These are phyloP conservation scores for Furnarius figulus DNA, from an alignment of 2,113 vertebrate species.

Conservation along the genomic window DNA sequence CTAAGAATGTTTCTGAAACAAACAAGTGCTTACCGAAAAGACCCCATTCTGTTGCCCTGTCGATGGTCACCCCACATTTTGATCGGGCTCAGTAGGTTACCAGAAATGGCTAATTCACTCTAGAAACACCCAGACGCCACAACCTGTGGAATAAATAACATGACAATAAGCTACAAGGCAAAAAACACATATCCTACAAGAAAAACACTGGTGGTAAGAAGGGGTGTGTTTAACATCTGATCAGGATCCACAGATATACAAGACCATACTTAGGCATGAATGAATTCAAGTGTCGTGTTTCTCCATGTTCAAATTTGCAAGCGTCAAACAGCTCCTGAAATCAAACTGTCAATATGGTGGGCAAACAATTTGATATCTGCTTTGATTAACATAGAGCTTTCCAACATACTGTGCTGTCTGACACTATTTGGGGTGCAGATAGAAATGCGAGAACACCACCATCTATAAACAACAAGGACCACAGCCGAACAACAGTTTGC, in stretches of 20 bases:
- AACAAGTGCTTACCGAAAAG: slow-evolving; percentile 85
- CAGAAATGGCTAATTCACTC: slow-evolving; percentile 39
- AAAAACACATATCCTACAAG: neutral
- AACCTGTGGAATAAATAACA: slow-evolving; percentile 61
- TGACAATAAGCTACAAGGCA: neutral
- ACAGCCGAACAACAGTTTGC: neutral
- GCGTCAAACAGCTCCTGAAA: neutral
- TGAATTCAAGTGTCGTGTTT: neutral
- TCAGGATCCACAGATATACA: neutral
- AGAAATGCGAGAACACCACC: slow-evolving; percentile 12
- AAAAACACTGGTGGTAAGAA: neutral
- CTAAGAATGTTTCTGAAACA: neutral
- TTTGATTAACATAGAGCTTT: slow-evolving; percentile 27
- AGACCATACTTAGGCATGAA: neutral
- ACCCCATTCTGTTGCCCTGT: slow-evolving; percentile 84
- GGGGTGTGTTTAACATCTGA: neutral
- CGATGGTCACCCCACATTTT: slow-evolving; percentile 94
- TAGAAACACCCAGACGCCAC: slow-evolving; percentile 27
- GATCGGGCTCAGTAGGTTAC: slow-evolving; percentile 10
- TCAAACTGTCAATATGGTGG: slow-evolving; percentile 12
- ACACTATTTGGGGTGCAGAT: neutral
- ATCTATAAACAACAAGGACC: slow-evolving; percentile 3
- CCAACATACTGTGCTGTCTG: slow-evolving; percentile 49
- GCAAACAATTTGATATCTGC: slow-evolving; percentile 37
- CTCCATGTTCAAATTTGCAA: neutral